A percentile compares a stretch with the other conserved stretches of the same genome.
phyloP scores from a whole-genome alignment of 2,888 invertebrate genomes.

The Rotaria socialis region DNA sequence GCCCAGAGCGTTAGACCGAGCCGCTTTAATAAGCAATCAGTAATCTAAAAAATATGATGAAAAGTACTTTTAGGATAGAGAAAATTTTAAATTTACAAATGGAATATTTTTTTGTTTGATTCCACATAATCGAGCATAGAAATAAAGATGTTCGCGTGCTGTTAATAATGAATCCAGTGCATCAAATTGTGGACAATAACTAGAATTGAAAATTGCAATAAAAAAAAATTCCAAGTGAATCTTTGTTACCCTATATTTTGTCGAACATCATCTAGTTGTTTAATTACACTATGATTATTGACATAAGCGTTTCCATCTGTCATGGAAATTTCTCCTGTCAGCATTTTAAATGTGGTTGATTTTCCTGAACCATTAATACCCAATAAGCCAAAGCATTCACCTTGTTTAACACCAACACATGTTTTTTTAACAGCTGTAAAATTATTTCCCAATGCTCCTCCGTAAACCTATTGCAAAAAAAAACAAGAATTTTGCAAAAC shows the following conservation, averaged over 20 bases:
- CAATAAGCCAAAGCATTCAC: slow-evolving; percentile 75
- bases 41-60: slow-evolving; percentile 61
- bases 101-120: slow-evolving; percentile 60
- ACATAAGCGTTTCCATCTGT: slow-evolving; percentile 63
- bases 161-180: slow-evolving; percentile 76
- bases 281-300: slow-evolving; percentile 53
- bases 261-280: slow-evolving; percentile 57
- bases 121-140: slow-evolving; percentile 72
- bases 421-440: slow-evolving; percentile 53
- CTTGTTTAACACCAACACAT: slow-evolving; percentile 54
- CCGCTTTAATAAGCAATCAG: slow-evolving; percentile 64
- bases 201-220: not conserved
- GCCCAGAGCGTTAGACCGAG: slow-evolving; percentile 66
- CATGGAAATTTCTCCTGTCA: slow-evolving; percentile 63
- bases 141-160: slow-evolving; percentile 70
- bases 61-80: slow-evolving; percentile 19
- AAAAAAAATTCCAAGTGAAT: not conserved
- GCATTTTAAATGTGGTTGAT: slow-evolving; percentile 75
- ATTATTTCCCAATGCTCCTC: slow-evolving; percentile 42
- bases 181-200: slow-evolving; percentile 83
- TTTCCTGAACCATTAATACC: slow-evolving; percentile 80
- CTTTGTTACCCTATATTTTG: slow-evolving; percentile 48
- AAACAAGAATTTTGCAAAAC: slow-evolving; percentile 50
- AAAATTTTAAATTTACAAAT: slow-evolving; percentile 50
- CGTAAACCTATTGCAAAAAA: slow-evolving; percentile 49